These are phyloP conservation scores for Heteromyza rotundicornis DNA, from an alignment of 2,888 invertebrate genomes.

Conservation along the genomic window DNA sequence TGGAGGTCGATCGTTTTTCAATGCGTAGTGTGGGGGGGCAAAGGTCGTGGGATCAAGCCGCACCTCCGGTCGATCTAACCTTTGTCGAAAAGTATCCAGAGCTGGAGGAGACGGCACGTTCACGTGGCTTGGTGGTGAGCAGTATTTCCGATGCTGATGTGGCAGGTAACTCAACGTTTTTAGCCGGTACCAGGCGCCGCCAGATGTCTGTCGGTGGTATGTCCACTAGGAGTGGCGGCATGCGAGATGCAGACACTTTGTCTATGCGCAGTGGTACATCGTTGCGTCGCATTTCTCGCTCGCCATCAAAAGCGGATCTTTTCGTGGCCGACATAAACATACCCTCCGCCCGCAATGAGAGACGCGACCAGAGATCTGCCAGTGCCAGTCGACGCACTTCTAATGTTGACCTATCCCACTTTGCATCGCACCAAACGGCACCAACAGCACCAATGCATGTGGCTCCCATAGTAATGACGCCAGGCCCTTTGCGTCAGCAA, in stretches of 20 bases:
- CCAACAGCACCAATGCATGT: neutral
- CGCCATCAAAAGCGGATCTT: conserved; percentile 57
- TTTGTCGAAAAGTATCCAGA: conserved; percentile 55
- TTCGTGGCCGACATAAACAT: conserved; percentile 61
- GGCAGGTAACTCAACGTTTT: conserved; percentile 28
- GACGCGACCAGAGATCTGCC: conserved; percentile 45
- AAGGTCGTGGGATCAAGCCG: conserved; percentile 31
- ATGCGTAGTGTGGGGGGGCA: conserved; percentile 43
- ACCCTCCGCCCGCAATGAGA: conserved; percentile 31
- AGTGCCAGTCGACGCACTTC: conserved; percentile 54
- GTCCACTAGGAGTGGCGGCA: conserved; percentile 41
- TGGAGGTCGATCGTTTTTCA: conserved; percentile 43
- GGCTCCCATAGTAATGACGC: conserved; percentile 37
- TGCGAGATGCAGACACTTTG: conserved; percentile 49
- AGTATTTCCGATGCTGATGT: conserved; percentile 56
- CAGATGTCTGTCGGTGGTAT: conserved; percentile 54
- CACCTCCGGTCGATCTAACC: conserved; percentile 47
- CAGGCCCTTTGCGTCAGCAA: conserved; percentile 16
- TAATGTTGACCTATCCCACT: conserved; percentile 49
- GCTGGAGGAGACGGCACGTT: conserved; percentile 50
- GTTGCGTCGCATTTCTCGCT: conserved; percentile 54
- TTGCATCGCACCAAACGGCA: conserved; percentile 17
- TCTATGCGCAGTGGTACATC: conserved; percentile 59
- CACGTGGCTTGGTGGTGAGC: conserved; percentile 56
- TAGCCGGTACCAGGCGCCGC: conserved; percentile 46